A percentile compares a stretch with the other conserved stretches of the same genome.
Conservation (phyloP, 2,113 vertebrate genomes). For the Tragelaphus imberbis region DNA sequence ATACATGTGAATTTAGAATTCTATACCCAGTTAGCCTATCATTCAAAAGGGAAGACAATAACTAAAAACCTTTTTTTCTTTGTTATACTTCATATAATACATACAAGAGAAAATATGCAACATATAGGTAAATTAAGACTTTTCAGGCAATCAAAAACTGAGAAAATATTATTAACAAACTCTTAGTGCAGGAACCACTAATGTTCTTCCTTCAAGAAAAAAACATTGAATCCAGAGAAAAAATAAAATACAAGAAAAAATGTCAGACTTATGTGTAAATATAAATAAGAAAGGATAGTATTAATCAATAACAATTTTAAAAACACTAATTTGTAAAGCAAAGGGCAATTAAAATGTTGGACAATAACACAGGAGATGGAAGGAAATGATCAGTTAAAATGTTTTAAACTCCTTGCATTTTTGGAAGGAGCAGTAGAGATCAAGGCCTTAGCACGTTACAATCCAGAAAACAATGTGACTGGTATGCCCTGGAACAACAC, state of each 20-base stretch:
- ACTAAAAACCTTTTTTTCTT: neutral
- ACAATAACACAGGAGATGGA: neutral
- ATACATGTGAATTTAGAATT: neutral
- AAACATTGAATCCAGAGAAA: neutral
- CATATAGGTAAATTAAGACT: neutral
- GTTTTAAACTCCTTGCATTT: neutral
- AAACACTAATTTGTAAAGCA: conserved; percentile 19
- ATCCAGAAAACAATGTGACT: neutral
- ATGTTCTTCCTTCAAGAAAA: neutral
- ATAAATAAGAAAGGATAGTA: neutral
- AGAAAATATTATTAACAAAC: neutral
- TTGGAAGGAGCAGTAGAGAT: neutral
- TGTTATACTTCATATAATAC: neutral
- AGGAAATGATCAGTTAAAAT: neutral
- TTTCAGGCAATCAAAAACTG: neutral
- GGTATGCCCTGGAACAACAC: neutral
- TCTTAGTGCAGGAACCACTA: neutral
- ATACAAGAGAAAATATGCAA: neutral
- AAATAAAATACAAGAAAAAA: neutral
- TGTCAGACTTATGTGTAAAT: neutral
- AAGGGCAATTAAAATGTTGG: neutral
- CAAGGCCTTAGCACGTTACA: neutral
- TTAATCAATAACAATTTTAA: neutral
- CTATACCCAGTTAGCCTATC: conserved; percentile 56
- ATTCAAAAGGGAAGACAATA: neutral